Percentiles rank a stretch among this genome's conserved stretches.
phyloP scores from a whole-genome alignment of 2,797 vertebrate species.

The Acanthis flammea region DNA sequence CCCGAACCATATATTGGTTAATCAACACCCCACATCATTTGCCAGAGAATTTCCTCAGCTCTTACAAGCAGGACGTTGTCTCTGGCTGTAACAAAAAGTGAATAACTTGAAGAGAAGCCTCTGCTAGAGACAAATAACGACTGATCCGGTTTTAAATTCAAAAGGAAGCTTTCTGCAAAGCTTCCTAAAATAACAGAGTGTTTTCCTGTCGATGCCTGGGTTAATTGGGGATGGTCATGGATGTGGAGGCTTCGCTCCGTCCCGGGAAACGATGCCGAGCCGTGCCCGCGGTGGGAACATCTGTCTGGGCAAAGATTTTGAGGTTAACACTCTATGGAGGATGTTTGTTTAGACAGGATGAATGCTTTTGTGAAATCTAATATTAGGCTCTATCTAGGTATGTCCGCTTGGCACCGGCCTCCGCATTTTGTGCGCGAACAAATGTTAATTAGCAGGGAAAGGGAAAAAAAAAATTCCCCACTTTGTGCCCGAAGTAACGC shows the following conservation, averaged over 20 bases:
- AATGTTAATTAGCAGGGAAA: conserved; percentile 57
- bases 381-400: conserved; percentile 68
- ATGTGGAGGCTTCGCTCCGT: background rate
- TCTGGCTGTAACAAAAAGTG: background rate
- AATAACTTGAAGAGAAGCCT: background rate
- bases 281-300: background rate
- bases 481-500: conserved; percentile 22
- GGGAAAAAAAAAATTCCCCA: background rate
- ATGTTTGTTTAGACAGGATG: conserved; percentile 69
- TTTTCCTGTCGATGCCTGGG: background rate
- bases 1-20: conserved; percentile 44
- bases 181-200: background rate
- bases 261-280: background rate
- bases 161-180: background rate
- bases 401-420: conserved; percentile 63
- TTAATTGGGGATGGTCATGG: background rate
- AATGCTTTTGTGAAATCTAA: conserved; percentile 69
- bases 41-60: conserved; percentile 67
- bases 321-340: conserved; percentile 41
- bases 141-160: background rate
- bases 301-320: conserved; percentile 38
- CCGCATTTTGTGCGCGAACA: conserved; percentile 45
- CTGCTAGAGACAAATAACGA: background rate
- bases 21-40: conserved; percentile 11
- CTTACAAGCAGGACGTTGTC: conserved; percentile 53